Percentiles rank a stretch among this genome's conserved stretches.
Evolutionary conservation across 2,797 vertebrate genomes (phyloP).

Genomic region (Crax fasciolata): DNA sequence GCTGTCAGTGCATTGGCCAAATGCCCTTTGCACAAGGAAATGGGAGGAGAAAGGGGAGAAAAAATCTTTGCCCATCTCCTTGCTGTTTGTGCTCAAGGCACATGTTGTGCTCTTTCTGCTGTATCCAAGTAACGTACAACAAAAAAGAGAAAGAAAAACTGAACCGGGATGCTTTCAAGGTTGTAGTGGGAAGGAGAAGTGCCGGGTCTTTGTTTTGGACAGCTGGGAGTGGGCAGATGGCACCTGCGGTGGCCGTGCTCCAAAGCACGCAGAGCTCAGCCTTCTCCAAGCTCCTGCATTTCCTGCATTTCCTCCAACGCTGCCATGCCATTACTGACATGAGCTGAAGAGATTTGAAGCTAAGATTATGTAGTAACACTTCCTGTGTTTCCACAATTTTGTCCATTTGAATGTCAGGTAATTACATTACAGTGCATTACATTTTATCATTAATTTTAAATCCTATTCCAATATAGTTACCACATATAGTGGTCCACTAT

Average conservation of each 20-base stretch:
- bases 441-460: not conserved
- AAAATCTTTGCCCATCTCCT: accelerated
- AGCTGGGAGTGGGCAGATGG: accelerated
- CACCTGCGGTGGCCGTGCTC: accelerated
- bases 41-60: not conserved
- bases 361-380: not conserved
- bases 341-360: not conserved
- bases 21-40: accelerated
- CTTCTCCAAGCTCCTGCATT: not conserved
- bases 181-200: accelerated
- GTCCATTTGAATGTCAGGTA: not conserved
- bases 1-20: accelerated
- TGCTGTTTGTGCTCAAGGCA: accelerated
- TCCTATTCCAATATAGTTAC: not conserved
- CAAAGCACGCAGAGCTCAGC: accelerated
- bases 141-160: not conserved
- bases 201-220: not conserved
- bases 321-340: not conserved
- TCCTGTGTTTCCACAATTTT: not conserved
- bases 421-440: not conserved
- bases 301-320: accelerated
- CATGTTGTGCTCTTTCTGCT: accelerated
- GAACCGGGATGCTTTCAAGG: accelerated
- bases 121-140: accelerated
- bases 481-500: not conserved